Conservation (phyloP, 2,888 invertebrate species). For the Galerucella pusilla region DNA sequence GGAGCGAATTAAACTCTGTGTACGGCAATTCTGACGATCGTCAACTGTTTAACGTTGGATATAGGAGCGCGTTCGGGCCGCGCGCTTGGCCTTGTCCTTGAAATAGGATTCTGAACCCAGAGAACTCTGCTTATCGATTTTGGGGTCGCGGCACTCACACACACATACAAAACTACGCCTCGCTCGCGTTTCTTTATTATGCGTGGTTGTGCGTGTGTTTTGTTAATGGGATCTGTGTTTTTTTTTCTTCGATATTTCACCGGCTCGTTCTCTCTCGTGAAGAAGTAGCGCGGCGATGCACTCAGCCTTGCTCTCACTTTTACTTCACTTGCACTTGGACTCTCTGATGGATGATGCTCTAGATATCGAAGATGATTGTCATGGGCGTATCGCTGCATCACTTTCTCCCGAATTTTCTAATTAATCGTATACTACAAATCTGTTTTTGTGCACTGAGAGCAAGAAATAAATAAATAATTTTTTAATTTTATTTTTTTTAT, state of each 20-base stretch:
- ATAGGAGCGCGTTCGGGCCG: slow-evolving; percentile 43
- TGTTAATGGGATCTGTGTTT: slow-evolving; percentile 11
- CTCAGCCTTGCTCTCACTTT: slow-evolving; percentile 39
- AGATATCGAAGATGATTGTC: slow-evolving; percentile 25
- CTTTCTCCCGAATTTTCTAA: neutral
- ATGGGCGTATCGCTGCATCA: slow-evolving; percentile 23
- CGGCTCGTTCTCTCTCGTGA: neutral
- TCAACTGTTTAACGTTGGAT: slow-evolving; percentile 31
- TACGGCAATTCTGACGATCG: slow-evolving; percentile 46
- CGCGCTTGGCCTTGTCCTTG: slow-evolving; percentile 71
- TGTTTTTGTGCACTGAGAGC: neutral
- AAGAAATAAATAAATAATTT: neutral
- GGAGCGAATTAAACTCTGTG: slow-evolving; percentile 67
- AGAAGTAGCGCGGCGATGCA: slow-evolving; percentile 7
- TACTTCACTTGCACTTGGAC: slow-evolving; percentile 36
- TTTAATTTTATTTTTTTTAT: no score
- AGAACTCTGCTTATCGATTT: slow-evolving; percentile 62
- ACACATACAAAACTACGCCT: slow-evolving; percentile 36
- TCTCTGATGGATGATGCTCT: slow-evolving; percentile 12
- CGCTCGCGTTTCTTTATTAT: slow-evolving; percentile 40
- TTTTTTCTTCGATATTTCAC: slow-evolving; percentile 26
- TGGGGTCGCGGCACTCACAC: slow-evolving; percentile 55
- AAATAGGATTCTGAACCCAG: slow-evolving; percentile 66
- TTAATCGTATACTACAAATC: neutral
- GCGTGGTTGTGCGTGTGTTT: slow-evolving; percentile 34